These are phyloP conservation scores for Aleiodes sp. DNA, from an alignment of 1,140 invertebrate genomes.

Conservation along the genomic window DNA sequence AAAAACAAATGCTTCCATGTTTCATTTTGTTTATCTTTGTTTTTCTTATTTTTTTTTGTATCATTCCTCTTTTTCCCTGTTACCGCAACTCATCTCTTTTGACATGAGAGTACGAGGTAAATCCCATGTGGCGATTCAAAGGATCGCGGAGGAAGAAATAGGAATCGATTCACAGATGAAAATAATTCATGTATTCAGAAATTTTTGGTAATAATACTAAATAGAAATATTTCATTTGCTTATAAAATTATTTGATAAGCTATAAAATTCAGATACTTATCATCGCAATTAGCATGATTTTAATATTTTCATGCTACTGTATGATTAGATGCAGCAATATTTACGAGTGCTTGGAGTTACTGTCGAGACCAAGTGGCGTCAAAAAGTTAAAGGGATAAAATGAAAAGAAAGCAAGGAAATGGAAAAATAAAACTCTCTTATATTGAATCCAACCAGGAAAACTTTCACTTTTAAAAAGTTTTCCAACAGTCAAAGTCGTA, in stretches of 20 bases:
- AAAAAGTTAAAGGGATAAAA: neutral
- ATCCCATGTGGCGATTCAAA: neutral
- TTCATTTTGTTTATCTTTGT: neutral
- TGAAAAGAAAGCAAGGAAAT: too few species aligned
- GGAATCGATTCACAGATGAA: neutral
- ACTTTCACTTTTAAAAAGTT: neutral
- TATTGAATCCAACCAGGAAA: neutral
- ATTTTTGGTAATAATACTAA: too few species aligned
- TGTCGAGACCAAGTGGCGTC: neutral
- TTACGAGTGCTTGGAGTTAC: neutral
- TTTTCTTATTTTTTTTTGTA: conserved; percentile 7
- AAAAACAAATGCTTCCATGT: neutral
- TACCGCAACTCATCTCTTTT: neutral
- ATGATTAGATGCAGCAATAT: neutral
- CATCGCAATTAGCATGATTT: neutral
- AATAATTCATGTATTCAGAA: too few species aligned
- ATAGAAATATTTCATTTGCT: too few species aligned
- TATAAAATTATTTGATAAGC: too few species aligned
- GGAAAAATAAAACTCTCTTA: neutral
- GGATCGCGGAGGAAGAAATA: neutral
- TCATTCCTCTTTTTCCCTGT: neutral
- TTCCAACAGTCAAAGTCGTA: neutral
- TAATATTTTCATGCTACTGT: neutral
- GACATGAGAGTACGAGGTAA: neutral
- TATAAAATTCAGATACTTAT: too few species aligned